These are phyloP conservation scores for Phalacrocorax carbo DNA, from an alignment of 2,113 vertebrate genomes.

Conservation along the genomic window DNA sequence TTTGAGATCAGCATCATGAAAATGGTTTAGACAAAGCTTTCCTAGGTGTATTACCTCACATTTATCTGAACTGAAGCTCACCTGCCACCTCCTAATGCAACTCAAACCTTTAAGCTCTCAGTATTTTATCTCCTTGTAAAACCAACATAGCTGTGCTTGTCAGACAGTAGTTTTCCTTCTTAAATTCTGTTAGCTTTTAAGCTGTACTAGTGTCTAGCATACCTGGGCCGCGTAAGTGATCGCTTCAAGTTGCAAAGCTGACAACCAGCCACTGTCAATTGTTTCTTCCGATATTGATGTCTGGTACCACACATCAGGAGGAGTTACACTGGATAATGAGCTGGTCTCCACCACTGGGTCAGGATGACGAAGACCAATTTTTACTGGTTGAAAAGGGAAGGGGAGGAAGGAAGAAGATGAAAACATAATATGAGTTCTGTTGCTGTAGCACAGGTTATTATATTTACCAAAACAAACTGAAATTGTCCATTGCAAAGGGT, in stretches of 20 bases:
- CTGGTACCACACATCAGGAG: slow-evolving; percentile 96
- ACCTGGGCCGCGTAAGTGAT: slow-evolving; percentile 96
- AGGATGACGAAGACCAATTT: slow-evolving; percentile 91
- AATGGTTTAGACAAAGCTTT: background rate
- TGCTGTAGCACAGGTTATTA: background rate
- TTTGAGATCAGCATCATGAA: background rate
- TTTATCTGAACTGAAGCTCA: background rate
- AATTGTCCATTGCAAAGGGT: background rate
- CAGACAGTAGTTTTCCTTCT: background rate
- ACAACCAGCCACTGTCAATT: slow-evolving; percentile 93
- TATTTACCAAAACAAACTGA: background rate
- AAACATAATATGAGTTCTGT: background rate
- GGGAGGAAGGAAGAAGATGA: background rate
- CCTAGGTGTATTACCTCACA: background rate
- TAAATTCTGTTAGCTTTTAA: background rate
- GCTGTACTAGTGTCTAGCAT: background rate
- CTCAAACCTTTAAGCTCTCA: background rate
- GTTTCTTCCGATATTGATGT: slow-evolving; percentile 92
- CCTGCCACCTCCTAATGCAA: background rate
- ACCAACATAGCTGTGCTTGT: background rate
- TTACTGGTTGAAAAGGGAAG: slow-evolving; percentile 75
- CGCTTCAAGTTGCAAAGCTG: slow-evolving; percentile 95
- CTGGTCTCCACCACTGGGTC: slow-evolving; percentile 98
- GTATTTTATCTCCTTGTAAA: background rate
- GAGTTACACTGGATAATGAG: slow-evolving; percentile 93